These are phyloP conservation scores for Misgurnus anguillicaudatus DNA, from an alignment of 2,113 vertebrate species.

Conservation along the genomic window DNA sequence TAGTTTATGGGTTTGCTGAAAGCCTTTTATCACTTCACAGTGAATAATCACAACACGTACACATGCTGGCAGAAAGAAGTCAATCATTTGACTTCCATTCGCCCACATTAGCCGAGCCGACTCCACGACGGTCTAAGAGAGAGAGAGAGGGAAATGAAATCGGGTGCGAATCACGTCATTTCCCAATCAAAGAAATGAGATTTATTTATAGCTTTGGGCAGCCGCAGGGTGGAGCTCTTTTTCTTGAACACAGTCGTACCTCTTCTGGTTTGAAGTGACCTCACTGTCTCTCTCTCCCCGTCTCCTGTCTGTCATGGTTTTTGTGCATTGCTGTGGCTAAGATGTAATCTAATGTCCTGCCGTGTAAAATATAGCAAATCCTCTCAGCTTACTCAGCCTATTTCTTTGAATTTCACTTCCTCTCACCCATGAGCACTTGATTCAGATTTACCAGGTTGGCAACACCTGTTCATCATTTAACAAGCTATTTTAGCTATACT, in stretches of 20 bases:
- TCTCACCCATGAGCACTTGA: background rate
- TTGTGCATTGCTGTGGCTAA: constrained; percentile 19
- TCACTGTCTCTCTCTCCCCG: background rate
- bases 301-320: constrained; percentile 6
- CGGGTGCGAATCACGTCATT: background rate
- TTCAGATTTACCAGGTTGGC: background rate
- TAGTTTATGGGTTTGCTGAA: constrained; percentile 21
- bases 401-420: constrained; percentile 7
- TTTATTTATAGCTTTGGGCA: constrained; percentile 46
- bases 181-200: constrained; percentile 47
- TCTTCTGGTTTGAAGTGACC: constrained; percentile 6
- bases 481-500: no score
- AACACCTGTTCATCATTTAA: background rate
- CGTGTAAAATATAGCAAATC: constrained; percentile 38
- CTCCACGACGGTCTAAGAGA: constrained; percentile 10
- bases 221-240: constrained; percentile 6
- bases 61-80: constrained; percentile 51
- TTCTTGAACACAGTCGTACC: background rate
- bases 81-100: constrained; percentile 39
- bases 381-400: constrained; percentile 1
- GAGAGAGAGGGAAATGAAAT: background rate
- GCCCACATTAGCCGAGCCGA: constrained; percentile 21
- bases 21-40: constrained; percentile 32
- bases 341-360: constrained; percentile 24
- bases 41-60: constrained; percentile 24